These are phyloP conservation scores for Amphimedon queenslandica DNA, from an alignment of 37 sponge, comb jelly and placozoan genomes.

Conservation along the genomic window DNA sequence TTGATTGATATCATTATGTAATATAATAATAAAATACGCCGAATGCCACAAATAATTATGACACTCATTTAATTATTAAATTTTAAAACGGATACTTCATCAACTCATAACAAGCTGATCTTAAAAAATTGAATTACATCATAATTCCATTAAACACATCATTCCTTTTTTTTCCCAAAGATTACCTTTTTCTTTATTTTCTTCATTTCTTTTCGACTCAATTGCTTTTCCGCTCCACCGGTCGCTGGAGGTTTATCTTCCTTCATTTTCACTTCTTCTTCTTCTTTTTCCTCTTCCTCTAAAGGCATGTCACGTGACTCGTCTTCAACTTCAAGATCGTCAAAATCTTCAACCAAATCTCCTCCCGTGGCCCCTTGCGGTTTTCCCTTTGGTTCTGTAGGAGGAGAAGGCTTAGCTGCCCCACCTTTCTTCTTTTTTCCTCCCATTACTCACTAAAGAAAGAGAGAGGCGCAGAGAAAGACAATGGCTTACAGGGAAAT, in stretches of 20 bases:
- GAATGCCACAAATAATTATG: too few species aligned
- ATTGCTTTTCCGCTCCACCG: constrained; percentile 18
- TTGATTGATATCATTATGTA: too few species aligned
- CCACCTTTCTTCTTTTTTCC: background rate
- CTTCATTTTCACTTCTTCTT: background rate
- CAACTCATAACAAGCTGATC: too few species aligned
- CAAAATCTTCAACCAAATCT: background rate
- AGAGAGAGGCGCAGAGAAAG: too few species aligned
- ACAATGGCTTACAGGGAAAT: too few species aligned
- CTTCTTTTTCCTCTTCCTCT: constrained; percentile 1
- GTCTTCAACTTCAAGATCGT: constrained; percentile 11
- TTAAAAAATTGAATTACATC: too few species aligned
- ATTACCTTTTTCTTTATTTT: constrained; percentile 74
- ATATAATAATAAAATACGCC: too few species aligned
- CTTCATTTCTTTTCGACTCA: constrained; percentile 67
- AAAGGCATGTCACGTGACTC: constrained; percentile 7
- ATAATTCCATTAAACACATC: background rate
- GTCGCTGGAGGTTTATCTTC: background rate
- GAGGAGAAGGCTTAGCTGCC: background rate
- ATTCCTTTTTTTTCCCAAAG: too few species aligned
- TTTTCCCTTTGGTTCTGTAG: background rate
- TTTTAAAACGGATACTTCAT: too few species aligned
- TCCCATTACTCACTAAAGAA: background rate
- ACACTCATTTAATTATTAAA: too few species aligned
- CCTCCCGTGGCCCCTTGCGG: background rate